A percentile compares a stretch with the other conserved stretches of the same genome.
phyloP scores from a whole-genome alignment of 2,888 invertebrate genomes.

The Kryphioiulus occultus region DNA sequence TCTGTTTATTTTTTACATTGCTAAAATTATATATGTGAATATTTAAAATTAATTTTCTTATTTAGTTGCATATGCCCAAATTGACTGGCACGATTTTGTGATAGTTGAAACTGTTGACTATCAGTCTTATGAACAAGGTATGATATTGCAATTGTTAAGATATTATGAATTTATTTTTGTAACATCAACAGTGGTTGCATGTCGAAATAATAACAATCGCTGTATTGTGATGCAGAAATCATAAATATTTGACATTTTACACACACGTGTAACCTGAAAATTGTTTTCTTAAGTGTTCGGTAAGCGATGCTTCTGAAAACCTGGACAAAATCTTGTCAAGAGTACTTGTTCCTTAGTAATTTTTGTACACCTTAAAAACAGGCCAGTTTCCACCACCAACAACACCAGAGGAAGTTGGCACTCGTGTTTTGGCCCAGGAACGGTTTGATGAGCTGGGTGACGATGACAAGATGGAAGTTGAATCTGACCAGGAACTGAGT shows the following conservation, averaged over 20 bases:
- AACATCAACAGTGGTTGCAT: too few relatives aligned
- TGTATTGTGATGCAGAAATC: too few relatives aligned
- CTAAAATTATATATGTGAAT: not conserved
- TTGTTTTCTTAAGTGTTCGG: too few relatives aligned
- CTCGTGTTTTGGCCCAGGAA: slow-evolving; percentile 86
- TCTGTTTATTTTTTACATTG: not conserved
- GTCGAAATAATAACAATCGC: too few relatives aligned
- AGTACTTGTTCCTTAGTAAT: too few relatives aligned
- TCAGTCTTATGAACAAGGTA: slow-evolving; percentile 90
- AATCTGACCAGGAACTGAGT: slow-evolving; percentile 68
- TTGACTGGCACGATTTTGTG: slow-evolving; percentile 99
- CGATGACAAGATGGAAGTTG: slow-evolving; percentile 55
- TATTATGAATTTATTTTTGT: not conserved
- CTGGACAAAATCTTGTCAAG: too few relatives aligned
- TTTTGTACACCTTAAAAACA: slow-evolving; percentile 49
- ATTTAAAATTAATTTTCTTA: slow-evolving; percentile 48
- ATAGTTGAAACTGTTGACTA: slow-evolving; percentile 99
- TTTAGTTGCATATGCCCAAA: slow-evolving; percentile 81
- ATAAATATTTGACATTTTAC: too few relatives aligned
- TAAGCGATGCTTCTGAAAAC: too few relatives aligned
- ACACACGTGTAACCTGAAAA: too few relatives aligned
- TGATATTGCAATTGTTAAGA: not conserved
- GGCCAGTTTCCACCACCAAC: slow-evolving; percentile 94
- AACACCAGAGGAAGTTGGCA: slow-evolving; percentile 96
- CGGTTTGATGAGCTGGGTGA: slow-evolving; percentile 58